Conservation (phyloP, 2,888 invertebrate genomes). For the Pterostichus madidus region DNA sequence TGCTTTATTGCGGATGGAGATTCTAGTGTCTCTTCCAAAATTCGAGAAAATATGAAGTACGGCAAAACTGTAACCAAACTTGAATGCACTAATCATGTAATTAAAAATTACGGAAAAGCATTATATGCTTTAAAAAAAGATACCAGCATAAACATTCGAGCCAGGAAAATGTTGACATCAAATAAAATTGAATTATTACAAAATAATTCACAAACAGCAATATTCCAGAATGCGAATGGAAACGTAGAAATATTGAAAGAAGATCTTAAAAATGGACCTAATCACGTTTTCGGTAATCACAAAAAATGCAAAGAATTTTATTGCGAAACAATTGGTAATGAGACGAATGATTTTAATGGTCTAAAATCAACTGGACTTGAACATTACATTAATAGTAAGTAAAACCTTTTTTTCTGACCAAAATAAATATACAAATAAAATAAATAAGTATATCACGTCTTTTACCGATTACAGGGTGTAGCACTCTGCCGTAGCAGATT, state of each 20-base stretch:
- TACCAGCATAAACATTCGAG: neutral
- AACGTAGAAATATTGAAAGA: constrained; percentile 16
- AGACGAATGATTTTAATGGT: neutral
- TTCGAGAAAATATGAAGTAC: constrained; percentile 7
- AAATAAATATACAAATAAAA: no score
- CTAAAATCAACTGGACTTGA: constrained; percentile 11
- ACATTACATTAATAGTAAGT: constrained; percentile 26
- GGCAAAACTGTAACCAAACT: neutral
- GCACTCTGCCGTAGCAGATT: no score
- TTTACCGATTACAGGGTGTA: no score
- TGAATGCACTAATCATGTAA: constrained; percentile 31
- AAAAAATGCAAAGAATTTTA: neutral
- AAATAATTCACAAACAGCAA: neutral
- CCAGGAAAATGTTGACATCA: neutral
- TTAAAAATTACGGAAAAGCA: constrained; percentile 27
- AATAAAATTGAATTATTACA: neutral
- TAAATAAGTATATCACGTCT: no score
- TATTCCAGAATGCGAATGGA: neutral
- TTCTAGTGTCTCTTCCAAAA: constrained; percentile 14
- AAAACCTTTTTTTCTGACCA: neutral
- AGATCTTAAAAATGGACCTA: neutral
- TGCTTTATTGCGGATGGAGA: neutral
- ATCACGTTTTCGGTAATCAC: constrained; percentile 15
- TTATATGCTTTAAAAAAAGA: constrained; percentile 8
- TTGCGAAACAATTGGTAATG: neutral